Evolutionary conservation across 2,113 vertebrate genomes (phyloP), one percentile per base, ranked within the genome.

Genomic region (Lamprologus tigripictilis): DNA sequence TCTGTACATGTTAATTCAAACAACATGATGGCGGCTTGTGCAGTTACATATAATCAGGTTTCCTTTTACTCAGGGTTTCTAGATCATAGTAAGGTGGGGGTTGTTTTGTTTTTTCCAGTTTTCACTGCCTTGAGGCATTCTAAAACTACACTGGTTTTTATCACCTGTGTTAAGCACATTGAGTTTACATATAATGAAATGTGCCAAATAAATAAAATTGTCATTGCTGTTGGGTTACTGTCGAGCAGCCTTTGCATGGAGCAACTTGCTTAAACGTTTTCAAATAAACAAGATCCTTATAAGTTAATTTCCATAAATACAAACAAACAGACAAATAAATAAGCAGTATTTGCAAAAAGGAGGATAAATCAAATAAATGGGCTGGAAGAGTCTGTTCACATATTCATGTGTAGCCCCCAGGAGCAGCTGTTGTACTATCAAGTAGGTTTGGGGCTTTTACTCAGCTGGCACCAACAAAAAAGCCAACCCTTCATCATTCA

Each of bases 401-500:
- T 81, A 83, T 85, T 85, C 68, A 87, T 76, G 47, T 66, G 83
- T 90, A 87, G 82, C 80, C 57, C 81, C 66, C 81, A 21, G 76
- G 8, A 87, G 78, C 23, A 76, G 23, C 40, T 47, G 14, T 47
- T 68, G 78, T 28, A 71, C 73, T 63, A 33, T 49, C 31, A n/a
- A 63, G 42, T 80, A 78, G 58, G 26, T 83, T 21, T 68, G 35
- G 58, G 28, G 80, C 57, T 82, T 88, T 85, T 53, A 47, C 42
- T 76, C 26, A 47, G 42, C 42, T 76, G 42, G 42, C 71, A 76
- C 42, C 1, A 5, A 76, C 42, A 28, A 76, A 47, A 76, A 49
- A 76, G 42, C 23, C 42, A 76, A 31, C 23, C 71, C 23, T 76
- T 76, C 23, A 76, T 76, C 9, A 28, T 76, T 47, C 71, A 76